These are phyloP conservation scores for Mesorhabditis spiculigera DNA, from an alignment of 2,888 invertebrate genomes.

Conservation along the genomic window DNA sequence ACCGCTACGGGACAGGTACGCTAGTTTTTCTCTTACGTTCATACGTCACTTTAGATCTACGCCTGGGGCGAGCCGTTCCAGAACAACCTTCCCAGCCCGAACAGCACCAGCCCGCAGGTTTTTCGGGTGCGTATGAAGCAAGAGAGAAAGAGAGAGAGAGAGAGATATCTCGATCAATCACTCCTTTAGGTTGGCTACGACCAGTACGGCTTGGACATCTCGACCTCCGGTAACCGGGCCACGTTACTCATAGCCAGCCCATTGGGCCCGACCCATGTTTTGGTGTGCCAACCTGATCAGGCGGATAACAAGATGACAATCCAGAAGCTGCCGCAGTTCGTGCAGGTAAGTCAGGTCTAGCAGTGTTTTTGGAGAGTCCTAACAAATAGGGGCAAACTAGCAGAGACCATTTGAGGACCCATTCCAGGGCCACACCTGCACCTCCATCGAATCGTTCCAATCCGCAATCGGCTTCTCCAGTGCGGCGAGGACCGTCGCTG, in stretches of 20 bases:
- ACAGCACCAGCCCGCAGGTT: too few species aligned
- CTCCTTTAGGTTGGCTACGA: conserved; percentile 6
- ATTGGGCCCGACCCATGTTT: background rate
- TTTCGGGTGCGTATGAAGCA: too few species aligned
- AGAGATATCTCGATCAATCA: background rate
- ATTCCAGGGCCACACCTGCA: conserved; percentile 4
- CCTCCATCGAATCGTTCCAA: background rate
- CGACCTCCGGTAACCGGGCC: background rate
- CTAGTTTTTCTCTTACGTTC: background rate
- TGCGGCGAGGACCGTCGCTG: background rate
- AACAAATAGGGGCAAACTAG: background rate
- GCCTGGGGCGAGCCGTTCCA: too few species aligned
- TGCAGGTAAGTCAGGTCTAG: background rate
- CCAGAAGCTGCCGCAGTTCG: conserved; percentile 4
- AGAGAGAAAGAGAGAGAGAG: too few species aligned
- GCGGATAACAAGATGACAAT: background rate
- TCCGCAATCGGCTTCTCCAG: background rate
- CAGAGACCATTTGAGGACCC: background rate
- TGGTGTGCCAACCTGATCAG: background rate
- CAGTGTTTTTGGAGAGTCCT: background rate
- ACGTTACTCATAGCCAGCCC: background rate
- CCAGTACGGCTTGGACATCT: background rate
- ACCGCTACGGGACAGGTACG: background rate
- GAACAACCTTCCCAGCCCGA: too few species aligned
- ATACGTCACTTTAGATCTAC: too few species aligned